Evolutionary conservation across 2,113 vertebrate species (phyloP), one percentile per base, ranked within the genome.

Genomic region (Anhinga anhinga): DNA sequence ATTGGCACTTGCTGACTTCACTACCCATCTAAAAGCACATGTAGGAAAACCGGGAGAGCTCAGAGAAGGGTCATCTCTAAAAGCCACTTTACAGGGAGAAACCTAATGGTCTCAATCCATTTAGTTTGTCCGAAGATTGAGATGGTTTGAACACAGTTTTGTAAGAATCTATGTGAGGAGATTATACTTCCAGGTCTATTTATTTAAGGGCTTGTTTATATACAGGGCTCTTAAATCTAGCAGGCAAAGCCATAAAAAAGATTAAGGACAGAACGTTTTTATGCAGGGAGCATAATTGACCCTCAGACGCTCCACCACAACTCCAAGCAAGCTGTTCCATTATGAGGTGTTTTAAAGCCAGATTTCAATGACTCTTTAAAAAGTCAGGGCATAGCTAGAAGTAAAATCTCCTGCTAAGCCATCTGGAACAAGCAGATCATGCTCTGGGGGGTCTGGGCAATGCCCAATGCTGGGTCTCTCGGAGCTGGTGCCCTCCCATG

Each of bases 151-250:
- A 38, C 49, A 62, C 49, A 81, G 18, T 90, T 96, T 71, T 91
- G 26, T 72, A 91, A 93, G 94, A 87, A 80, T 56, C 49, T 85
- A 13, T 79, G 52, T 42, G 84, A 85, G 69, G 63, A 91, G 72
- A 79, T 90, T 90, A 86, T 70, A 59, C 53, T 95, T 91, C 55
- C 80, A 95, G 67, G 67, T 83, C 86, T 94, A 95, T 95, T 96
- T 94, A 94, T 95, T 91, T 96, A 90, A 96, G 63, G 86, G 58
- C 72, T 86, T 92, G 91, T 88, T 96, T 92, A 88, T 83, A 84
- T 30, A 89, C 42, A 71, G 55, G 52, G 72, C 89, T 96, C 81
- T 95, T 87, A 96, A 94, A 93, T 63, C 86, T 38, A 82, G 89
- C 55, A 67, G 69, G 59, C 59, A 86, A 86, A 96, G 61, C 86